Evolutionary conservation across 2,888 invertebrate genomes (phyloP).

Genomic region (Uropetala carovei): DNA sequence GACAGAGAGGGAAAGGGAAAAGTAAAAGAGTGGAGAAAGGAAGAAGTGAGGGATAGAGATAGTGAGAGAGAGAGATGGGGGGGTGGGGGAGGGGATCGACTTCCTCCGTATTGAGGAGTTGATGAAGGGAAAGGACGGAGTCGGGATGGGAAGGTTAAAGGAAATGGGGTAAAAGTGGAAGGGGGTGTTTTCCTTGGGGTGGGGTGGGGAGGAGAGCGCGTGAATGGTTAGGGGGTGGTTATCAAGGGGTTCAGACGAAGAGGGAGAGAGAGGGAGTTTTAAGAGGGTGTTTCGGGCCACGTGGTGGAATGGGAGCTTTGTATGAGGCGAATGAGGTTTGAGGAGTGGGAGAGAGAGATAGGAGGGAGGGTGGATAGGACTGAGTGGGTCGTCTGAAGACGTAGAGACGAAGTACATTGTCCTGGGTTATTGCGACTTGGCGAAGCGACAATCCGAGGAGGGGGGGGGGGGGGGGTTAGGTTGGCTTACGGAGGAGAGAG

Average conservation of each 20-base stretch:
- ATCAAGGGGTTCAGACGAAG: neutral
- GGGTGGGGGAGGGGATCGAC: too few species aligned
- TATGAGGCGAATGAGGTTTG: neutral
- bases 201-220: neutral
- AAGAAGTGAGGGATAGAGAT: neutral
- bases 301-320: neutral
- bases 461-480: too few species aligned
- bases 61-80: neutral
- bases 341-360: neutral
- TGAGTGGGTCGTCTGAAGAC: neutral
- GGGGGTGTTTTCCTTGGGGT: neutral
- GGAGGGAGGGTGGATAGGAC: too few species aligned
- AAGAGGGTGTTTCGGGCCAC: neutral
- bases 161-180: neutral
- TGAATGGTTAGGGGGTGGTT: neutral
- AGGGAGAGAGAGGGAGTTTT: neutral
- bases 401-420: slow-evolving; percentile 18
- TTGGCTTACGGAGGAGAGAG: neutral
- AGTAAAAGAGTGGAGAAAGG: neutral
- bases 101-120: neutral
- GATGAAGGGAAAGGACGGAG: neutral
- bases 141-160: neutral
- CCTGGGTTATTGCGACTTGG: slow-evolving; percentile 50
- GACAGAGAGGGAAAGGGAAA: too few species aligned
- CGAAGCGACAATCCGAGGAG: slow-evolving; percentile 2